Evolutionary conservation across 1,140 invertebrate genomes (phyloP), one percentile per base, ranked within the genome.

Genomic region (Trachymyrmex cornetzi): DNA sequence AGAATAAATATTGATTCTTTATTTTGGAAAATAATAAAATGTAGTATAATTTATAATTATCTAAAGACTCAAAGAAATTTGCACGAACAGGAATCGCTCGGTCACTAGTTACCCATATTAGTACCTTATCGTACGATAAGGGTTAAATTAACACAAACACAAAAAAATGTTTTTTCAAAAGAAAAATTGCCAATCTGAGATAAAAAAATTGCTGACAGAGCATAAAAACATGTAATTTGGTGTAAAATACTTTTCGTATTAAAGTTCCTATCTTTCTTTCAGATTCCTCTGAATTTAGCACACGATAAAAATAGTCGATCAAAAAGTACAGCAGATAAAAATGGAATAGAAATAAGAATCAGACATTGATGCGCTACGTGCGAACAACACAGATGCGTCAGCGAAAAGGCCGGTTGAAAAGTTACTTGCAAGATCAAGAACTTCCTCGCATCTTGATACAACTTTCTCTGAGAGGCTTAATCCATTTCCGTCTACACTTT

Each of bases 371-470:
- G 69, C 55, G 79, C 77, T 59, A 82, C 89, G 89, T 84, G 89
- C 57, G 85, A 89, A 87, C 88, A 87, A 84, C 88, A 81, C 77
- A 87, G 86, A 87, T 89, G 88, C 77, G 81, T 89, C 77, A 82
- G 77, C 72, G 6, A 77, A 55, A 82, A 87, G 72, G 44, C 48
- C 81, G 48, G 88, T 85, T 85, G 88, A 79, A 90, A 90, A 90
- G 88, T 90, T 89, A 82, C 30, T 34, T 38, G 67, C n/a, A 72
- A 90, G 88, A 90, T 90, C 89, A 82, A 85, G 79, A 90, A 90
- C 72, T 90, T 89, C 44, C 85, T 53, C 59, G 85, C 85, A 84
- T 89, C 89, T 89, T 85, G 88, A 90, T 89, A 89, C 88, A 90
- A 90, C 74, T 90, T 87, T 71, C 66, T 59, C n/a, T 50, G 71